Conservation (phyloP, 2,888 invertebrate species). For the Metalampra italica region DNA sequence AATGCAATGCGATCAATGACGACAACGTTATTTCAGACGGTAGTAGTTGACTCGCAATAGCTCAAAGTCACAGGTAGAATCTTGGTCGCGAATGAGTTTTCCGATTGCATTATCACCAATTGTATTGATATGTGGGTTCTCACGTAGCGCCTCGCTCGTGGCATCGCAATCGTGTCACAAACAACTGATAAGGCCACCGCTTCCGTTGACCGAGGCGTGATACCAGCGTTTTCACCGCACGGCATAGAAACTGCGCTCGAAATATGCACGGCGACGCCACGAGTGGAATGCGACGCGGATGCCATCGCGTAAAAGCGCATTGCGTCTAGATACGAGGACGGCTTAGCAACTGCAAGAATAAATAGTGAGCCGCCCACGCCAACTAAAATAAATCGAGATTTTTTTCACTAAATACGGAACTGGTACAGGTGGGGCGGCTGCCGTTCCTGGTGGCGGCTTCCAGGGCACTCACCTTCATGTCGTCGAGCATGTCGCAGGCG, state of each 20-base stretch:
- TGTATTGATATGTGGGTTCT: constrained; percentile 38
- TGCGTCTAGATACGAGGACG: constrained; percentile 33
- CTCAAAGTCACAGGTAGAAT: too few species aligned
- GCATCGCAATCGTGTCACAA: constrained; percentile 45
- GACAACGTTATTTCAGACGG: too few species aligned
- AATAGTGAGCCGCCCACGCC: constrained; percentile 34
- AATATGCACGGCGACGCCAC: constrained; percentile 20
- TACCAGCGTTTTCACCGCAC: constrained; percentile 44
- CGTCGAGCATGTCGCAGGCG: constrained; percentile 70
- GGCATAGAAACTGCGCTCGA: constrained; percentile 26
- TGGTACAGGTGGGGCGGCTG: constrained; percentile 11
- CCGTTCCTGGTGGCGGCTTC: constrained; percentile 26
- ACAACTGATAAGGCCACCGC: constrained; percentile 62
- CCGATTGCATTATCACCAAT: too few species aligned
- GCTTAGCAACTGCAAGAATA: constrained; percentile 25
- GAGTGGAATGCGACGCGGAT: constrained; percentile 25
- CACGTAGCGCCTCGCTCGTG: constrained; percentile 44
- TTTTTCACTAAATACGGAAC: constrained; percentile 47
- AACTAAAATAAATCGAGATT: constrained; percentile 39
- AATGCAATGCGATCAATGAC: too few species aligned
- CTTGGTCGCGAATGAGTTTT: neutral
- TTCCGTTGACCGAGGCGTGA: constrained; percentile 47
- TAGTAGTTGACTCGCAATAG: too few species aligned
- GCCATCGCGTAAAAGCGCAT: constrained; percentile 45
- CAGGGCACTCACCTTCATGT: constrained; percentile 65